Base-by-base conservation (phyloP, 2,888 invertebrate genomes). In the Sylvicola fuscatus region DNA sequence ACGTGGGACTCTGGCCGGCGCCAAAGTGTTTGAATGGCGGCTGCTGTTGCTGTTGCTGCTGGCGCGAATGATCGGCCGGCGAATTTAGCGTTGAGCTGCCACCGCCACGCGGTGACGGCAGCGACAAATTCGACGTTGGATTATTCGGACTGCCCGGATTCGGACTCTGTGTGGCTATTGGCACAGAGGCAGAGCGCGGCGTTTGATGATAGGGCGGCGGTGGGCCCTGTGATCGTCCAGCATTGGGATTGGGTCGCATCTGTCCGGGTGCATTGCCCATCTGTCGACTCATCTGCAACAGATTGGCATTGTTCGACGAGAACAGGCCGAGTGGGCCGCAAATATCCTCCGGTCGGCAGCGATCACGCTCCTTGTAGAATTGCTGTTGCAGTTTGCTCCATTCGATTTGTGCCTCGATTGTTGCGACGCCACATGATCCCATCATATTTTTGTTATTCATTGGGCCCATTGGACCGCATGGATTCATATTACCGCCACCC, bases 311-410 rank as follows among this genome's bases (percentile, higher is more conserved):
- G 8, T 21, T 21, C 21, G 21, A 21, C 8, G 21, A 21, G 21
- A 21, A 8, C 5, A 21, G 8, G 4, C 21, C 21, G 5, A 21
- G 8, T 21, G 21, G 21, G 21, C 21, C 21, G 8, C 21, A 21
- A 4, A 49, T 8, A 21, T 21, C 21, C 21, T 21, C 21, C 8
- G 21, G 21, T 21, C 21, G 21, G 8, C 21, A 65, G 54, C 57
- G 65, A 54, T 59, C 66, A 52, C 64, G 66, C 54, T 57, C 70
- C 46, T 86, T 84, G 48, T 76, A 77, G 59, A 80, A 84, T 55
- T 86, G 83, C 50, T 82, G 78, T 49, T 87, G 87, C 45, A 89
- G 59, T 56, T 89, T 86, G 48, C 82, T 80, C 90, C 90, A 90
- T 52, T 90, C 89, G 55, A 83, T 69, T 57, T 80, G 79, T 4